Percentiles rank a stretch among this genome's conserved stretches.
Evolutionary conservation across 1,140 invertebrate species (phyloP).

Genomic region (Philotrypesis tridentata): DNA sequence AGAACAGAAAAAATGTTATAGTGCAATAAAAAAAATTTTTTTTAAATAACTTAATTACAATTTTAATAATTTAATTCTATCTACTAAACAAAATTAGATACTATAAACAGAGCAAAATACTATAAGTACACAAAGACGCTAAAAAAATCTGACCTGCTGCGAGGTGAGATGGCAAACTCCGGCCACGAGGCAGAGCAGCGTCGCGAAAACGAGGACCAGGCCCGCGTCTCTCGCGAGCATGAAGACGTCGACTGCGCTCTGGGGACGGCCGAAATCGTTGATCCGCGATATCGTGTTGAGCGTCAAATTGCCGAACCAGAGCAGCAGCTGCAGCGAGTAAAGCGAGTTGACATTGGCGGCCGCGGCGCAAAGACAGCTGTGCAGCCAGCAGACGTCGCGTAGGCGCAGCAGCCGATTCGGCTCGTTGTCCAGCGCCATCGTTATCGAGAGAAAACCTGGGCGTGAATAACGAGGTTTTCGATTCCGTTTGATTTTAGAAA

Average conservation of each 20-base stretch:
- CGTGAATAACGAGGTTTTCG: too few species aligned
- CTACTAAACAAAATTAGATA: too few species aligned
- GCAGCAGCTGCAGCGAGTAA: neutral
- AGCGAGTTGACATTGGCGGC: neutral
- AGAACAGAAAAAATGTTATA: too few species aligned
- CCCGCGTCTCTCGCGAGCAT: neutral
- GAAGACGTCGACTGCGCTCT: neutral
- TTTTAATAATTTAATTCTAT: too few species aligned
- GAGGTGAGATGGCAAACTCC: neutral
- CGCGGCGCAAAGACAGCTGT: neutral
- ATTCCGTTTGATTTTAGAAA: too few species aligned
- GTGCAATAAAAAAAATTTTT: too few species aligned
- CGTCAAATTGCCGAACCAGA: conserved; percentile 11
- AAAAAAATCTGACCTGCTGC: neutral
- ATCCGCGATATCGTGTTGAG: neutral
- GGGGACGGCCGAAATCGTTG: neutral
- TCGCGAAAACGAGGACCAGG: neutral
- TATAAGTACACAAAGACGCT: too few species aligned
- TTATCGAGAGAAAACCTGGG: neutral
- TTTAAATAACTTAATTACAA: too few species aligned
- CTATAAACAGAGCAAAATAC: neutral
- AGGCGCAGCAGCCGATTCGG: neutral
- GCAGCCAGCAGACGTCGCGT: conserved; percentile 6
- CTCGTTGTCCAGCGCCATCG: neutral
- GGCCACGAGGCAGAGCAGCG: neutral